Percentiles rank a stretch among this genome's conserved stretches.
Evolutionary conservation across 2,113 vertebrate genomes (phyloP).

Genomic region (Piaya cayana): DNA sequence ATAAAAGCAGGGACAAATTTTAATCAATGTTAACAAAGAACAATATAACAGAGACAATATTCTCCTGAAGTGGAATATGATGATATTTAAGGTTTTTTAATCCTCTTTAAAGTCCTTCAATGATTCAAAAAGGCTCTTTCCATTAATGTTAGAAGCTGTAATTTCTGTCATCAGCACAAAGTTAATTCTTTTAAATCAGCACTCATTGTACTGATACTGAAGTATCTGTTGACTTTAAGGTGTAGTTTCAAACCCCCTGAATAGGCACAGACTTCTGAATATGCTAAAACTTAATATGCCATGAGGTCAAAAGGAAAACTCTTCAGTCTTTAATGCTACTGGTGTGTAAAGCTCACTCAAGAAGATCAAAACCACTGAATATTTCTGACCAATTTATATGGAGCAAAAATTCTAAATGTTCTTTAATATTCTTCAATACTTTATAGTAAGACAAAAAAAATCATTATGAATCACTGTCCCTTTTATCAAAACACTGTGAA

Average conservation of each 20-base stretch:
- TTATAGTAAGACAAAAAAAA: not conserved
- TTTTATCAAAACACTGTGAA: slow-evolving; percentile 21
- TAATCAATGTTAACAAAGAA: not conserved
- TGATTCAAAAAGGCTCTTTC: not conserved
- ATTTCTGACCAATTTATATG: not conserved
- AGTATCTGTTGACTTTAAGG: not conserved
- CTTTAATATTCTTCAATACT: not conserved
- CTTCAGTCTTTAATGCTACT: not conserved
- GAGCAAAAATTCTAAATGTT: not conserved
- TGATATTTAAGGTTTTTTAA: not conserved
- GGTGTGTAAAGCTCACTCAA: not conserved
- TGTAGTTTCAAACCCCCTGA: not conserved
- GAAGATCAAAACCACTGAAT: not conserved
- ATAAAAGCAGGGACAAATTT: not conserved
- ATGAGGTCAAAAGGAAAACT: not conserved
- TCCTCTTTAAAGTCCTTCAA: not conserved
- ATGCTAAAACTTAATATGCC: not conserved
- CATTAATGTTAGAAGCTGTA: not conserved
- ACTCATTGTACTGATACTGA: not conserved
- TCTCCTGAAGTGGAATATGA: not conserved
- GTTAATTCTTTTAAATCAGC: not conserved
- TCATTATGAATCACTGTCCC: not conserved
- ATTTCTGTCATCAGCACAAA: not conserved
- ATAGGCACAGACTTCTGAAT: not conserved
- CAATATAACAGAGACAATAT: not conserved